Base-by-base conservation (phyloP, 35 echinoderm and acorn worm genomes). In the Stichopus chloronotus region DNA sequence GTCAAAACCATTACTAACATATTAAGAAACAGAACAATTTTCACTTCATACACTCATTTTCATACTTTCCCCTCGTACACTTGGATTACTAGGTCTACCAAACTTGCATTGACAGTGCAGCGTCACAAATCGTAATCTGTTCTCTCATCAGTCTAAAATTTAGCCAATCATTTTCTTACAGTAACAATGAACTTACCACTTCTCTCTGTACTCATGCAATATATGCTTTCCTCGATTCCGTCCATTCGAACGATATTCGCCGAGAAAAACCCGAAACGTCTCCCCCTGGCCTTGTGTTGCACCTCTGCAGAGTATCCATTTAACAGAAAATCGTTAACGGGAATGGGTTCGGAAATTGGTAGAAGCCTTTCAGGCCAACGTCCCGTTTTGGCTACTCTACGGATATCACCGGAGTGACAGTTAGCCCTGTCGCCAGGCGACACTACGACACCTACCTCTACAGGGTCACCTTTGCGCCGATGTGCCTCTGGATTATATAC, bases 251-350 rank as follows among this genome's bases (percentile, higher is more conserved):
- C 5, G 7, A 89, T 30, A 19, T 89, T 61, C 0, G 87, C 61
- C 9, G 19, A n/a, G n/a, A 89, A 89, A 61, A 89, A 43, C 9
- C 87, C 87, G 55, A 89, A 89, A 14, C 87, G 22, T 55, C 57
- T 89, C 19, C 87, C 87, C 30, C 87, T 43, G 14, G 87, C 60
- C 10, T 69, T 52, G 5, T n/a, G 7, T 22, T 20, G 87, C 16
- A 89, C 21, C 5, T 9, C 5, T 5, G 87, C 87, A 17, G 23
- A 52, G n/a, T 71, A 89, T 8, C 87, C 87, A 5, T 16, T 63
- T 23, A 30, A 23, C 55, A 57, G 17, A n/a, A 5, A n/a, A n/a
- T 4, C 5, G 57, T 58, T 58, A 7, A 9, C 20, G 19, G 82
- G 25, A 21, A 89, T 8, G 9, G 60, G 59, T 65, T 4, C 9